Base-by-base conservation (phyloP, 2,113 vertebrate genomes). In the Machaerirhynchus nigripectus region DNA sequence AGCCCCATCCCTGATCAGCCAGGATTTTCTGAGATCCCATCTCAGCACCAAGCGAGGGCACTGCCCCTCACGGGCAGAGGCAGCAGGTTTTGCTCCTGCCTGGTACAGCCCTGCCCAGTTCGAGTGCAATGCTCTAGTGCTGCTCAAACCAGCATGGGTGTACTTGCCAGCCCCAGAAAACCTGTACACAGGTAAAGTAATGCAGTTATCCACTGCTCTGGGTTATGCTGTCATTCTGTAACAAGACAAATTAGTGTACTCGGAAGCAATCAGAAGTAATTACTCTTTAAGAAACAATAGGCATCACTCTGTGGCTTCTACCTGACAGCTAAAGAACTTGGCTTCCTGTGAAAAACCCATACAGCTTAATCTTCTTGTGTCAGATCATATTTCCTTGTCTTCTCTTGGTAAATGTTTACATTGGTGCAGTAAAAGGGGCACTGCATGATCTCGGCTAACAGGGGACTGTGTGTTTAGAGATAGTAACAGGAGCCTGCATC, bases 81-180 rank as follows among this genome's bases (percentile, higher is more conserved):
- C 95, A 20, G 94, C 94, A 3, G 98, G 97, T 42, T 98, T 98
- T 31, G 98, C 97, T 11, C 97, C 98, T 5, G 98, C 98, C 77
- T 98, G 97, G 96, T 98, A 69, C 97, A 97, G 94, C 96, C 95
- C 97, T 99, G 98, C 90, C 84, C 86, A 7, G 91, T 42, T 10
- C 97, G 98, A 84, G 95, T 82, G 39, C 97, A 97, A 18, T 98
- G 97, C 88, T 97, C 98, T 13, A 97, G 63, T 97, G 97, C 96
- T 98, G 98, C 94, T 97, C 97, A 60, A 98, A 98, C 63, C 96
- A 95, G 84, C 96, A 97, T 7, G 97, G 97, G 40, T 97, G 96
- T 92, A 98, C 98, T 60, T 98, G 98, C 91, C 98, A 98, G 95
- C 65, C 97, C 37, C 97, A 35, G 90, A 96, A 87, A 98, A 98